phyloP scores from a whole-genome alignment of 2,113 vertebrate species.

The Megalops atlanticus region DNA sequence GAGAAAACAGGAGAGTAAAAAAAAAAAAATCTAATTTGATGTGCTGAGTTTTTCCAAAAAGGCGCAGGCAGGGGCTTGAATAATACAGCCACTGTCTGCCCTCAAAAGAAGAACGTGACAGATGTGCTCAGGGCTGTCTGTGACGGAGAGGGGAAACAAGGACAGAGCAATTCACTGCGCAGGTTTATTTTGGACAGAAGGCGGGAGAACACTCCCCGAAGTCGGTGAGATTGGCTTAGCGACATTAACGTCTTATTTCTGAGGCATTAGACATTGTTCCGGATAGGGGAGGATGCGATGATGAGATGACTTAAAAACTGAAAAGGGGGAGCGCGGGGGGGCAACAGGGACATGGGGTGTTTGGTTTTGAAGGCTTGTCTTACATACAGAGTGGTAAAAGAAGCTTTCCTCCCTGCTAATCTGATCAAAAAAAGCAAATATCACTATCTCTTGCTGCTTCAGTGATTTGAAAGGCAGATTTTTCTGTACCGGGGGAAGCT shows the following conservation, averaged over 20 bases:
- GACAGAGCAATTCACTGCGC: constrained; percentile 35
- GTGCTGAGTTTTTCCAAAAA: background rate
- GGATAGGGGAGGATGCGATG: background rate
- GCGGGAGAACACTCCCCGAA: background rate
- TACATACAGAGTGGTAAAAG: constrained; percentile 21
- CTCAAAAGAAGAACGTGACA: constrained; percentile 16
- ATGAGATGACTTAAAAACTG: background rate
- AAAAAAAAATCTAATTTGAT: background rate
- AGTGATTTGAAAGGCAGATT: constrained; percentile 56
- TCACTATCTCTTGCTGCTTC: constrained; percentile 22
- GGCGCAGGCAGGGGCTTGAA: background rate
- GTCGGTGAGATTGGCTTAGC: constrained; percentile 8
- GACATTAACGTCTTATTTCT: constrained; percentile 41
- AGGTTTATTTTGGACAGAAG: constrained; percentile 22
- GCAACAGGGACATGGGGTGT: background rate
- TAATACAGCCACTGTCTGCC: background rate
- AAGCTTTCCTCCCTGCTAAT: constrained; percentile 39
- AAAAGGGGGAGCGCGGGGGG: background rate
- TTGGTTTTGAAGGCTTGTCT: constrained; percentile 1
- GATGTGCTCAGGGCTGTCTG: constrained; percentile 34
- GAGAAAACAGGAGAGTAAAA: background rate
- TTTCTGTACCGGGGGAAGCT: constrained; percentile 33
- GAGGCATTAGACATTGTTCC: background rate
- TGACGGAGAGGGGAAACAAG: constrained; percentile 32
- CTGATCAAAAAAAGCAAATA: constrained; percentile 21